Percentiles rank a stretch among this genome's conserved stretches.
These are phyloP conservation scores for Datnioides undecimradiatus DNA, from an alignment of 2,113 vertebrate genomes.

Conservation along the genomic window DNA sequence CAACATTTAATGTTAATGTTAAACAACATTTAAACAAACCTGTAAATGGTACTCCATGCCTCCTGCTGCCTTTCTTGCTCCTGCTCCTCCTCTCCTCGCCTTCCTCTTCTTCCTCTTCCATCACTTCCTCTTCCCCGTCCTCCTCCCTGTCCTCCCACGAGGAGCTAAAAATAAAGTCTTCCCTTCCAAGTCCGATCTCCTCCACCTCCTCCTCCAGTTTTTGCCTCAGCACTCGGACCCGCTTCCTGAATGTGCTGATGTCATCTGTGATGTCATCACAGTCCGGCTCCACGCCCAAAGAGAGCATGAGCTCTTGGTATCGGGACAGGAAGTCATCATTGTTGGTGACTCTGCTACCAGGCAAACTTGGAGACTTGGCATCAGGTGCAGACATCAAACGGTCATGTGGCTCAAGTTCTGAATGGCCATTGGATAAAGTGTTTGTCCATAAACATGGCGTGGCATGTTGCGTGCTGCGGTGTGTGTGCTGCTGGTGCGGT, in stretches of 20 bases:
- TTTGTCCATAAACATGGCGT: background rate
- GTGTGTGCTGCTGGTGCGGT: background rate
- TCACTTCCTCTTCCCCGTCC: conserved; percentile 78
- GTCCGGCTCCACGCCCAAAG: conserved; percentile 83
- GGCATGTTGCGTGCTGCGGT: background rate
- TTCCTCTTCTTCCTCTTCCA: conserved; percentile 60
- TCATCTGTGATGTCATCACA: conserved; percentile 63
- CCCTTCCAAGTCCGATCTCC: background rate
- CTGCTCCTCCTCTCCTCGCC: conserved; percentile 45
- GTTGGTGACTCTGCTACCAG: conserved; percentile 31
- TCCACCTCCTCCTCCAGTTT: conserved; percentile 81
- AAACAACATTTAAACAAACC: conserved; percentile 78
- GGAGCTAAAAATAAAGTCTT: conserved; percentile 77
- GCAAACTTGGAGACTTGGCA: background rate
- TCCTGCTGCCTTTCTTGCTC: conserved; percentile 38
- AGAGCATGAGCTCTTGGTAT: conserved; percentile 89
- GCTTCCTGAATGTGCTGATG: conserved; percentile 55
- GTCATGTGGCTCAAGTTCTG: background rate
- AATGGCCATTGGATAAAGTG: conserved; percentile 31
- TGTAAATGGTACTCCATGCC: conserved; percentile 88
- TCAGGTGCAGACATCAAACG: background rate
- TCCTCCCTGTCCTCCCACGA: conserved; percentile 65
- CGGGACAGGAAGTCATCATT: conserved; percentile 88
- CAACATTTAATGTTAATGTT: background rate
- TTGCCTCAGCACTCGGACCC: conserved; percentile 54